These are phyloP conservation scores for Heliconius melpomene DNA, from an alignment of 1,140 invertebrate species.

Conservation along the genomic window DNA sequence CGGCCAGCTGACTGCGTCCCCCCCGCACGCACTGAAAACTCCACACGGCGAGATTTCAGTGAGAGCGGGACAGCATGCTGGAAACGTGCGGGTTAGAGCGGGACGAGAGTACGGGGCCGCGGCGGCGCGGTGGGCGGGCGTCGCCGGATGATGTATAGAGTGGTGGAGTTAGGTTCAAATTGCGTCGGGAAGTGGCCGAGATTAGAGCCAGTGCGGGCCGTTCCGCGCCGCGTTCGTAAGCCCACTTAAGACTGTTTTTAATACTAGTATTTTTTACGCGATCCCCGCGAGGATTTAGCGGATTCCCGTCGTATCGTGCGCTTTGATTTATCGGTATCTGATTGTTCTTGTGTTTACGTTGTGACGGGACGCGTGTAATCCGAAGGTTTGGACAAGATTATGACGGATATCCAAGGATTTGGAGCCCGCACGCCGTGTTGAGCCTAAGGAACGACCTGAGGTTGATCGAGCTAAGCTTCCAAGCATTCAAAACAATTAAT, in stretches of 20 bases:
- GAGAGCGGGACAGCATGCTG: conserved; percentile 50
- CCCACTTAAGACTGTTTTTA: conserved; percentile 81
- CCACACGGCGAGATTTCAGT: conserved; percentile 69
- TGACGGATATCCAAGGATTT: conserved; percentile 75
- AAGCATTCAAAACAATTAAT: conserved; percentile 19
- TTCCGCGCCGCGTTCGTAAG: conserved; percentile 77
- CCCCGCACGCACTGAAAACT: conserved; percentile 68
- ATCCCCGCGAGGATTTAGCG: conserved; percentile 79
- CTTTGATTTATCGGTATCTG: conserved; percentile 80
- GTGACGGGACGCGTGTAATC: conserved; percentile 73
- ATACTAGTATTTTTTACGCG: conserved; percentile 81
- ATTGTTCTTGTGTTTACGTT: conserved; percentile 76
- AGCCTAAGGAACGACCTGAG: conserved; percentile 32
- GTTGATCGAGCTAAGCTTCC: conserved; percentile 19
- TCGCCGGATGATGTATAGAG: conserved; percentile 84
- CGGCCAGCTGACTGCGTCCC: conserved; percentile 77
- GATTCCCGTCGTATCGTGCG: conserved; percentile 75
- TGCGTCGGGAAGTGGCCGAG: conserved; percentile 85
- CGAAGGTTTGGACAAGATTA: conserved; percentile 74
- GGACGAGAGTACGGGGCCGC: conserved; percentile 53
- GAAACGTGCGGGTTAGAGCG: conserved; percentile 45
- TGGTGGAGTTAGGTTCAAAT: conserved; percentile 85
- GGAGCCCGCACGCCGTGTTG: conserved; percentile 63
- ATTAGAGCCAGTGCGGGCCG: conserved; percentile 82
- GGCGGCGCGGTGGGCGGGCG: conserved; percentile 71